Percentiles rank a stretch among this genome's conserved stretches.
Conservation (phyloP, 2,888 invertebrate genomes). For the Malachius bipustulatus region DNA sequence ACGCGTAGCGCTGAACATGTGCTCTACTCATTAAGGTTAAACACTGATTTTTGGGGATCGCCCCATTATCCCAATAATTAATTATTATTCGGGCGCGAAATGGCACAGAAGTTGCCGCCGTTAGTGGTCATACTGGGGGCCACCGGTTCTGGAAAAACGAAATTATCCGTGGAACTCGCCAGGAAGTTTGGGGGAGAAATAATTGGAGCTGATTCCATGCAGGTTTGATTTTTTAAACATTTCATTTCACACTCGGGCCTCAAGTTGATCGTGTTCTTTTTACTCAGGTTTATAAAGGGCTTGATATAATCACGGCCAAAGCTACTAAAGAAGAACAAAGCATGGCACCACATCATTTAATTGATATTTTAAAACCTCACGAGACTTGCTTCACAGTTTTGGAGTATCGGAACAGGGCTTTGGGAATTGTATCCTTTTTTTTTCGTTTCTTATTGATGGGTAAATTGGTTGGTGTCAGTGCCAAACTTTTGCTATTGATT, state of each 20-base stretch:
- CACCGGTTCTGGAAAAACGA: constrained; percentile 96
- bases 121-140: constrained; percentile 87
- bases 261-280: no score
- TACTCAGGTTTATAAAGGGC: constrained; percentile 79
- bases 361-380: constrained; percentile 74
- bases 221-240: constrained; percentile 45
- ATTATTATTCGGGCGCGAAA: no score
- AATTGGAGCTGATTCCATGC: constrained; percentile 98
- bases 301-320: constrained; percentile 91
- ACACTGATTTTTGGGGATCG: no score
- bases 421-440: constrained; percentile 72
- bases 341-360: constrained; percentile 72
- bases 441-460: not conserved
- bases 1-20: no score
- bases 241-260: no score
- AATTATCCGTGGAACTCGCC: constrained; percentile 85
- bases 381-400: constrained; percentile 70
- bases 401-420: constrained; percentile 68
- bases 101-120: constrained; percentile 40
- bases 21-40: no score
- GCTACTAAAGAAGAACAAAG: constrained; percentile 68
- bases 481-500: no score
- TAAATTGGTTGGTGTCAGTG: no score
- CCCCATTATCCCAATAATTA: no score
- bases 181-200: constrained; percentile 79